Evolutionary conservation across 2,888 invertebrate species (phyloP), one percentile per base, ranked within the genome.

Genomic region (Smittia sp.): DNA sequence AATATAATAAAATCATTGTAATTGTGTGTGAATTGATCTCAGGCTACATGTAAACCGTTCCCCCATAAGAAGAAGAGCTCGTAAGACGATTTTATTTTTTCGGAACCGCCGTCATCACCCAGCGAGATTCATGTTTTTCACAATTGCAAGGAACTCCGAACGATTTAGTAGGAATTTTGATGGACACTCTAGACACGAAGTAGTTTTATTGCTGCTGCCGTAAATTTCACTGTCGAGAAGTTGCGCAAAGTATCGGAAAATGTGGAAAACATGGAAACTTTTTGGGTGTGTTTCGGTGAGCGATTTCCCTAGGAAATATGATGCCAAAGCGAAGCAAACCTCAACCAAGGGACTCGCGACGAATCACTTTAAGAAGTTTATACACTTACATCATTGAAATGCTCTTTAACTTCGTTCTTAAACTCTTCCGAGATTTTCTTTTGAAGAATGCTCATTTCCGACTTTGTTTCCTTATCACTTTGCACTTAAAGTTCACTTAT

Each of bases 341-440:
- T 6, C 11, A 13, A n/a, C 46, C 46, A 3, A n/a, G 9, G 13
- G 4, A 22, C 20, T 20, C 58, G 20, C 24, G 3, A 46, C 18
- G 22, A 58, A 58, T 58, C 58, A 58, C 58, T 58, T 3, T n/a
- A 15, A 15, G 18, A 18, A 18, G 3, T 11, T 46, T 13, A 7
- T 11, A 46, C 41, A 68, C 68, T 68, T 46, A 68, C 68, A 68
- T 68, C 68, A 15, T 68, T 41, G 15, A 68, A 68, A 68, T 68
- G 46, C 46, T 68, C 68, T 68, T 68, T 68, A 25, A 68, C n/a
- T 68, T 68, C 68, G 13, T 13, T 24, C 24, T 68, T 68, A 46
- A 68, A 68, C 20, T 68, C 68, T 15, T 68, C 68, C n/a, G 24
- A 25, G 24, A 68, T 46, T 46, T 68, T 68, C n/a, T 18, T 68